Evolutionary conservation across 1,140 invertebrate genomes (phyloP).

Genomic region (Lasaia peninsularis): DNA sequence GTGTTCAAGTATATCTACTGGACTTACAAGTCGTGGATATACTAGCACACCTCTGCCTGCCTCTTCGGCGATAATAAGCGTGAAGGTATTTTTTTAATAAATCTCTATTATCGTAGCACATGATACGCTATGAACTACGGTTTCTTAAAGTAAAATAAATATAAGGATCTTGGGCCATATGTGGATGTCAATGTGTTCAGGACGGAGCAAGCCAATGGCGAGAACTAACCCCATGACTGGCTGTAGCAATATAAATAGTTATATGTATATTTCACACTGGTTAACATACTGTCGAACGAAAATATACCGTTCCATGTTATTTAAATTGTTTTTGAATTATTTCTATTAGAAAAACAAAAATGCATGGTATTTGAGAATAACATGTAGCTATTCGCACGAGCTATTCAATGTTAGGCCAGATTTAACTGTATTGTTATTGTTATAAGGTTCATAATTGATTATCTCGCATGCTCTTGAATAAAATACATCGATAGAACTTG

Average conservation of each 20-base stretch:
- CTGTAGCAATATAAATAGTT: not conserved
- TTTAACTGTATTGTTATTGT: not conserved
- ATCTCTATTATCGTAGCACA: too few species aligned
- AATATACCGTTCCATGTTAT: not conserved
- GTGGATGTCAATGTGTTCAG: too few species aligned
- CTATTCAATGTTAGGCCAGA: not conserved
- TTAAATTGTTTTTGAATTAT: constrained; percentile 15
- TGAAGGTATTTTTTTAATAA: too few species aligned
- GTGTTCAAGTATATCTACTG: too few species aligned
- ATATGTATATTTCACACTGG: not conserved
- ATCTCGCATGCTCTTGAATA: constrained; percentile 40
- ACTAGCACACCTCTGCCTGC: too few species aligned
- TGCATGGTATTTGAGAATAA: not conserved
- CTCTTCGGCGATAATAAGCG: too few species aligned
- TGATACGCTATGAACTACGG: too few species aligned
- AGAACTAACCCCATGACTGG: too few species aligned
- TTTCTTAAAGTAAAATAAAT: too few species aligned
- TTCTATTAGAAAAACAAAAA: constrained; percentile 4
- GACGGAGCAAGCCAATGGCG: too few species aligned
- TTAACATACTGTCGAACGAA: not conserved
- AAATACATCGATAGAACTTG: constrained; percentile 55
- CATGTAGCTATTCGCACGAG: constrained; percentile 7
- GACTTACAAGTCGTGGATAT: too few species aligned
- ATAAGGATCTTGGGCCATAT: too few species aligned
- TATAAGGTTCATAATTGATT: constrained; percentile 22